Conservation (phyloP, 2,797 vertebrate species). For the Hippocampus kuda region DNA sequence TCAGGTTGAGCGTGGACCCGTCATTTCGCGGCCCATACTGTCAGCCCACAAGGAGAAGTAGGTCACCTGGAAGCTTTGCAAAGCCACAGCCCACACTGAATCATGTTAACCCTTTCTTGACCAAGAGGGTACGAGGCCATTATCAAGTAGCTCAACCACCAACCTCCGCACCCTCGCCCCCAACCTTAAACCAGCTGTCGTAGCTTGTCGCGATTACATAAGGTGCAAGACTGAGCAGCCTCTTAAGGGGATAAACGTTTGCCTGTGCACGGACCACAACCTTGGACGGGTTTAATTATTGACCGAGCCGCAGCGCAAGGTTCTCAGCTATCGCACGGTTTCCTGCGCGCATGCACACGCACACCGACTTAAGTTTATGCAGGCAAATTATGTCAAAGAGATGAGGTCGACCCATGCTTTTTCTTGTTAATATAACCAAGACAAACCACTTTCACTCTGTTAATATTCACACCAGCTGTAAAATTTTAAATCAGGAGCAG, state of each 20-base stretch:
- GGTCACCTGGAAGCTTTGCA: slow-evolving; percentile 4
- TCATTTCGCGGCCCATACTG: background rate
- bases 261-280: slow-evolving; percentile 48
- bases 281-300: slow-evolving; percentile 55
- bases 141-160: slow-evolving; percentile 11
- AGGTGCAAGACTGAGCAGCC: slow-evolving; percentile 21
- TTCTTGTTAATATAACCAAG: background rate
- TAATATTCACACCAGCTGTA: background rate
- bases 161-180: slow-evolving; percentile 8
- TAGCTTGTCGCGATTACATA: slow-evolving; percentile 21
- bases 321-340: slow-evolving; percentile 21
- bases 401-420: slow-evolving; percentile 5
- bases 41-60: slow-evolving; percentile 10
- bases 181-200: slow-evolving; percentile 13
- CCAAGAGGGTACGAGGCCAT: slow-evolving; percentile 24
- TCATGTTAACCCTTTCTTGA: slow-evolving; percentile 22
- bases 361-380: background rate
- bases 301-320: slow-evolving; percentile 32
- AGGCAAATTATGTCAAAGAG: slow-evolving; percentile 2
- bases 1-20: background rate
- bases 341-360: slow-evolving; percentile 3
- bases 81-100: slow-evolving; percentile 13
- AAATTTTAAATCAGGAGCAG: background rate
- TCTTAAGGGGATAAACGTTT: slow-evolving; percentile 35
- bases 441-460: background rate